Base-by-base conservation (phyloP, 1,140 invertebrate genomes). In the Bombus pascuorum region DNA sequence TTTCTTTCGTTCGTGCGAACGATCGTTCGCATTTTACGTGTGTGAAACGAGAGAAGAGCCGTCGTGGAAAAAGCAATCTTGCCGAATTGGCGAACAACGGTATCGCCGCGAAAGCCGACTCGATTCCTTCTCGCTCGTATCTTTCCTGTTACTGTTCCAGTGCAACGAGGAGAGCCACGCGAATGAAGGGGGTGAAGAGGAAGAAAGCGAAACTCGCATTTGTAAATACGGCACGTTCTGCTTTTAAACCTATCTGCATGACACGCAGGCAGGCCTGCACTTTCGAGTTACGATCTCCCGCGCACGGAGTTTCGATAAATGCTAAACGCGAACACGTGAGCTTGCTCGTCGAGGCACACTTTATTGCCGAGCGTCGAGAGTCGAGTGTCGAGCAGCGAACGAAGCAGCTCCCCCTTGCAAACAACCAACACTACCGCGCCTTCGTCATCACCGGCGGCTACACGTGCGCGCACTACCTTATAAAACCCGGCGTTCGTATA, bases 201-300 rank as follows among this genome's bases (percentile, higher is more conserved):
- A 80, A 71, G 76, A 72, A 79, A 81, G 70, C 75, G 82, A 62
- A 32, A 82, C 78, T 81, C 87, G 92, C 93, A 95, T 95, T 95
- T 93, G 93, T 94, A 95, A 94, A 92, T 93, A 90, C 92, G 91
- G 93, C 94, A 95, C 94, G 94, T 95, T 94, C 91, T 70, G 91
- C 93, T 95, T 94, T 95, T 94, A 95, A 95, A 95, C 93, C 93
- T 94, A 95, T 95, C 94, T 95, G 92, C 94, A 94, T 95, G 94
- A 94, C 94, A 94, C 94, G 93, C 92, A 92, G 91, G 87, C 93
- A 91, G 88, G 86, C 87, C 91, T 94, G 92, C 91, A 93, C 92
- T 93, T 94, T 93, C 91, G 91, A 94, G 93, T 94, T 95, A 95
- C 94, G 94, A 94, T 93, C 92, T 93, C 66, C 34, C 91, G 92